Base-by-base conservation (phyloP, 2,797 vertebrate species). In the Orestias chungarensis region DNA sequence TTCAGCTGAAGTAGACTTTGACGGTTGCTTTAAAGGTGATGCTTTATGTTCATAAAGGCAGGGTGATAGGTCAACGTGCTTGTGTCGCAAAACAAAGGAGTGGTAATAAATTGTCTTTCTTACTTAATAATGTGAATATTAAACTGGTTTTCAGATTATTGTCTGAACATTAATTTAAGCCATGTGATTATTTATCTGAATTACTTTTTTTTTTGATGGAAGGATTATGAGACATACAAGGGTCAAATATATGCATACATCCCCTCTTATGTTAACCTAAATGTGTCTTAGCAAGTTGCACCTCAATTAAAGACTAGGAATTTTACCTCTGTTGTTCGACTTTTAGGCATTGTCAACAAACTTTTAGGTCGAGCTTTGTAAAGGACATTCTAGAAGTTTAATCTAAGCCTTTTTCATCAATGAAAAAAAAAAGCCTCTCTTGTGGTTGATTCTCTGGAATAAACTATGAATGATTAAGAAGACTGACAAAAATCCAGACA, bases 41-140 rank as follows among this genome's bases (percentile, higher is more conserved):
- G 3, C 54, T 52, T 79, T 68, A 73, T 80, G 71, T 35, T 73
- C 52, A 35, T 62, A 57, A 73, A 80, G 66, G 64, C 64, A n/a
- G 23, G 70, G 38, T 81, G 67, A 47, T 81, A 79, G 74, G 71
- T 84, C 66, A 76, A 71, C 23, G 50, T 40, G 33, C 43, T 54
- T 74, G 50, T 47, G 64, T 73, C 49, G 38, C 70, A 71, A 33
- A 78, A 83, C 59, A 66, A 54, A 54, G 42, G 25, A 12, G 35
- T 66, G 72, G 78, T 79, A 66, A 73, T 86, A 73, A 42, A 46
- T 35, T 25, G 10, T 71, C 27, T 40, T 62, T 62, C 14, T 42
- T 40, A 2, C n/a, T 23, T n/a, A 42, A 40, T 42, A 15, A 40
- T 42, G 38, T 25, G 6, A 75, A 59, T 59, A 18, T 70, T 78